phyloP scores from a whole-genome alignment of 2,113 vertebrate genomes.

The Poecile atricapillus region DNA sequence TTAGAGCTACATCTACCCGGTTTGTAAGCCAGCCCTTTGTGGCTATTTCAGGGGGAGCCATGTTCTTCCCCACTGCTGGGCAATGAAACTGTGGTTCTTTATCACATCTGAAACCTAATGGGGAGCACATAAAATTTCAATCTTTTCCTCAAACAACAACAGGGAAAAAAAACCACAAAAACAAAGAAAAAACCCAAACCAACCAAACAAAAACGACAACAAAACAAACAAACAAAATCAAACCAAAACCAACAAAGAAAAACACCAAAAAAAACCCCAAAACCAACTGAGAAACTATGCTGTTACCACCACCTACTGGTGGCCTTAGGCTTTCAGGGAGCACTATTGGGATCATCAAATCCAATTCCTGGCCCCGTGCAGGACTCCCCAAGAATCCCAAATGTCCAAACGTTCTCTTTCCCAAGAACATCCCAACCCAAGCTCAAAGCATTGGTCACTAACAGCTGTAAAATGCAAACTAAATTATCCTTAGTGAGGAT shows the following conservation, averaged over 20 bases:
- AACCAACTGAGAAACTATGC: neutral
- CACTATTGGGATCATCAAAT: fast-evolving
- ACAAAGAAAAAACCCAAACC: neutral
- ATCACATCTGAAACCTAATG: neutral
- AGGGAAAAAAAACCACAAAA: neutral
- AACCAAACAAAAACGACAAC: neutral
- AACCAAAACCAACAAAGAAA: neutral
- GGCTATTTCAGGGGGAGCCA: neutral
- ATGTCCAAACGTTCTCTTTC: neutral
- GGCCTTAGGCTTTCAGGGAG: neutral
- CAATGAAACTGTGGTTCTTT: neutral
- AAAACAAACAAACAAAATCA: neutral
- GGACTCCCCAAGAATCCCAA: neutral
- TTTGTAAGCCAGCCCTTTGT: neutral
- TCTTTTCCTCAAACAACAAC: no score
- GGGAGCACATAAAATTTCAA: neutral
- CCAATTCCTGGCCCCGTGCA: neutral
- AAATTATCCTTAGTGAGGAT: neutral
- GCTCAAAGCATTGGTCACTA: neutral
- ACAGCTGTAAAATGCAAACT: neutral
- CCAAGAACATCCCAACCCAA: neutral
- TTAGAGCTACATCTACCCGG: neutral
- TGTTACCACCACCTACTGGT: conserved; percentile 35
- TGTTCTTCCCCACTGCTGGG: neutral
- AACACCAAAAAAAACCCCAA: neutral